These are phyloP conservation scores for Megaustenia siamemsis DNA, from an alignment of 2,888 invertebrate genomes.

Conservation along the genomic window DNA sequence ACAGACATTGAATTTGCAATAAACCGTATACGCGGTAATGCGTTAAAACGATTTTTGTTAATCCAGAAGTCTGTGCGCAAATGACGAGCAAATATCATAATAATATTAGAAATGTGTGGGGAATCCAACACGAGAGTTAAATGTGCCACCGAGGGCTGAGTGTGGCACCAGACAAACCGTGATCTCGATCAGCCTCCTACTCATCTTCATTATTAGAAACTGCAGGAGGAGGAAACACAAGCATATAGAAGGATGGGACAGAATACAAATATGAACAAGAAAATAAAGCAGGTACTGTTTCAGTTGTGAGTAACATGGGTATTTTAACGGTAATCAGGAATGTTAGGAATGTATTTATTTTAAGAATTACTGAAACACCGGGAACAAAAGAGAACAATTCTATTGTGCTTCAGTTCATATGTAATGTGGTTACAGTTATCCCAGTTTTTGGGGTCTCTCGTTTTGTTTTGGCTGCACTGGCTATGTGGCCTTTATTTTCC, in stretches of 20 bases:
- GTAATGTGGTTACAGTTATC: too few species aligned
- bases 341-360: too few species aligned
- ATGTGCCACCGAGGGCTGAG: slow-evolving; percentile 26
- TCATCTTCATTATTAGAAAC: not conserved
- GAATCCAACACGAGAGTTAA: slow-evolving; percentile 9
- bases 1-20: too few species aligned
- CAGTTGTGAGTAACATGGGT: slow-evolving; percentile 28
- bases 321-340: too few species aligned
- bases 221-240: not conserved
- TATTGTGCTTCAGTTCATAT: too few species aligned
- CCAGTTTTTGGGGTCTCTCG: too few species aligned
- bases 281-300: slow-evolving; percentile 2
- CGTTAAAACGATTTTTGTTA: slow-evolving; percentile 13
- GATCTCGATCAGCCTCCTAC: not conserved
- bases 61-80: not conserved
- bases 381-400: too few species aligned
- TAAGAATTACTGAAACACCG: too few species aligned
- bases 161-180: not conserved
- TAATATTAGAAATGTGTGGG: slow-evolving; percentile 45
- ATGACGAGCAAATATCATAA: slow-evolving; percentile 38
- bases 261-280: not conserved
- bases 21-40: not conserved
- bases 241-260: not conserved
- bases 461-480: too few species aligned
- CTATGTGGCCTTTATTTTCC: too few species aligned